Base-by-base conservation (phyloP, 1,140 invertebrate species). In the Papilio machaon region DNA sequence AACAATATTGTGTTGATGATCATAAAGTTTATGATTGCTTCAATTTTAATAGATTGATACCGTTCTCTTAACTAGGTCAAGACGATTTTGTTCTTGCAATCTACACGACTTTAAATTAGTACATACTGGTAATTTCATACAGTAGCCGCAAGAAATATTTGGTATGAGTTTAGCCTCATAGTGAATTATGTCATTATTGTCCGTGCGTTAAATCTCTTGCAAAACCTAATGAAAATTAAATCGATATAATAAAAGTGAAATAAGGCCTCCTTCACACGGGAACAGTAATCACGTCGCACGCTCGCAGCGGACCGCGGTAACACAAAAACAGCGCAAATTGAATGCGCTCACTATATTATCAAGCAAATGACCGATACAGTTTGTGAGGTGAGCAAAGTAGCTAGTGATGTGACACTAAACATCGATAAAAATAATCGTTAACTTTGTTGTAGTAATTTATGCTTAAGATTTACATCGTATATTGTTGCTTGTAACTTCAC, bases 271-370 rank as follows among this genome's bases (percentile, higher is more conserved):
- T 83, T 84, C 83, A 82, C 84, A 83, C 82, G 83, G 86, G 82
- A 87, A 83, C 81, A 19, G 77, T 77, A 82, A 84, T 86, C 82
- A 82, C 76, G 79, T 60, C 75, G 75, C 75, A 77, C 75, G 75
- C 74, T 52, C 49, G 49, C 49, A 54, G 17, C 17, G 47, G 47
- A 0, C 67, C 64, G 64, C 64, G 75, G 74, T 82, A 73, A 81
- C 76, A 83, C 81, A 88, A 88, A 88, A 85, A 88, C 82, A 82
- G 80, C 74, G 84, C 84, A 88, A 86, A 88, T 88, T 86, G 85
- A 88, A 86, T 86, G 83, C 86, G 78, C 78, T 58, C 64, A 81
- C 54, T 82, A 84, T 81, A 84, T 83, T 81, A 86, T 73, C 78
- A 82, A 79, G 83, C 80, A 84, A 86, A 85, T 82, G 85, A 81